Conservation (phyloP, 2,113 vertebrate species). For the Erythrocercus mccallii region DNA sequence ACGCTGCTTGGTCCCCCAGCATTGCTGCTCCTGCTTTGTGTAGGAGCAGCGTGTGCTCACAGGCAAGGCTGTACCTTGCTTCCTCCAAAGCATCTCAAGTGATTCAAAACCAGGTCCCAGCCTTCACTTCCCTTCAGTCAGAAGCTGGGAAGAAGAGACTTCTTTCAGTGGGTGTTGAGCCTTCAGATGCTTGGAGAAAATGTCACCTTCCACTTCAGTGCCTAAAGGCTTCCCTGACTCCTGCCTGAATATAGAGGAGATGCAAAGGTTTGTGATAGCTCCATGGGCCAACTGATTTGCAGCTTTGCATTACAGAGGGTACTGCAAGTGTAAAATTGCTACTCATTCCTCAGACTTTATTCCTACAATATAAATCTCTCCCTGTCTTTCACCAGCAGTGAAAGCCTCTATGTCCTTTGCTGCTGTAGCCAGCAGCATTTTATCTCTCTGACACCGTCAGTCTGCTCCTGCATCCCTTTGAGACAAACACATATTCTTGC, state of each 20-base stretch:
- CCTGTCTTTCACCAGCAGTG: background rate
- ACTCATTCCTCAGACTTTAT: background rate
- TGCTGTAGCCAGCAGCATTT: background rate
- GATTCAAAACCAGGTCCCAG: background rate
- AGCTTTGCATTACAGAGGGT: background rate
- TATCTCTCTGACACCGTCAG: fast-evolving
- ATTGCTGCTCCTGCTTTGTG: background rate
- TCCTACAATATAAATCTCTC: background rate
- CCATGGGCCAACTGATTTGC: background rate
- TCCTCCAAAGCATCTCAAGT: background rate
- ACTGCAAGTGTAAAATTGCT: background rate
- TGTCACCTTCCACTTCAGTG: background rate
- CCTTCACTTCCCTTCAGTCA: background rate
- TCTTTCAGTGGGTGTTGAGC: background rate
- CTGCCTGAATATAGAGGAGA: background rate
- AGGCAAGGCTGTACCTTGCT: background rate
- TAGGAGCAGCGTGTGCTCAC: background rate
- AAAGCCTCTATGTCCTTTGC: background rate
- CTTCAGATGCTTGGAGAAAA: background rate
- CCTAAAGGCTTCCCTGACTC: background rate
- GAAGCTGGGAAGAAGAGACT: background rate
- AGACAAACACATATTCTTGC: background rate
- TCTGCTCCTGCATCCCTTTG: background rate
- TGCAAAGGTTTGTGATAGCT: background rate
- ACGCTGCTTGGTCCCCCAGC: background rate